Evolutionary conservation across 53 echinoderm and acorn worm species (phyloP), one percentile per base, ranked within the genome.

Genomic region (Apostichopus leukothele): DNA sequence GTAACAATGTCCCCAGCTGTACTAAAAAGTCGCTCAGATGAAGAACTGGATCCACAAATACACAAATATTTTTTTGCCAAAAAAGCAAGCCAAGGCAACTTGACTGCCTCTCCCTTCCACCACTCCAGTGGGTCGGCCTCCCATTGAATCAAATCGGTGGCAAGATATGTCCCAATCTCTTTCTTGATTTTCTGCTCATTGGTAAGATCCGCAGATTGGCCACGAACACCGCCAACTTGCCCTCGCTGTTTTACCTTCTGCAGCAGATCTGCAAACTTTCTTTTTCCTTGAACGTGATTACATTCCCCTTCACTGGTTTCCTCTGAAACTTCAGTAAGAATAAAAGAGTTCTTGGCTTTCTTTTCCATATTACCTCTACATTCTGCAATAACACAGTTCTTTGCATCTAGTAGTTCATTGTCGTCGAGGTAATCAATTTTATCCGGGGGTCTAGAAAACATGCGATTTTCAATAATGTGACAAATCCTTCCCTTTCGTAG

Each of bases 11-110:
- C 86, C 26, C 86, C 26, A 66, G 86, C 86, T 86, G 50, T 66
- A 67, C 92, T 89, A 16, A 89, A 86, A 22, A 92, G 67, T 67
- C 86, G 77, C 63, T 92, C 86, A 18, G 90, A 92, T 9, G 92
- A 83, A 5, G 79, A 89, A 18, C 89, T 90, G 0, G 92, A 67
- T 10, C 89, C 92, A 22, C 78, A 89, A 11, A 92, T 86, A 51
- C 79, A 92, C 8, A 92, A 60, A 27, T 92, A 92, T 87, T 86
- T 92, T 67, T 67, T 83, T 60, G 92, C 92, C 4, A 92, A 57
- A 25, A 76, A 20, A 13, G 89, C 79, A 52, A 86, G 60, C 50
- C 85, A 55, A 9, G 89, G 89, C 20, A 79, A 79, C 5, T 53
- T 68, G 8, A 3, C 8, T 1, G 52, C 60, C 12, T 85, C 86